Conservation (phyloP, 2,888 invertebrate species). For the Mycalesis mineus region DNA sequence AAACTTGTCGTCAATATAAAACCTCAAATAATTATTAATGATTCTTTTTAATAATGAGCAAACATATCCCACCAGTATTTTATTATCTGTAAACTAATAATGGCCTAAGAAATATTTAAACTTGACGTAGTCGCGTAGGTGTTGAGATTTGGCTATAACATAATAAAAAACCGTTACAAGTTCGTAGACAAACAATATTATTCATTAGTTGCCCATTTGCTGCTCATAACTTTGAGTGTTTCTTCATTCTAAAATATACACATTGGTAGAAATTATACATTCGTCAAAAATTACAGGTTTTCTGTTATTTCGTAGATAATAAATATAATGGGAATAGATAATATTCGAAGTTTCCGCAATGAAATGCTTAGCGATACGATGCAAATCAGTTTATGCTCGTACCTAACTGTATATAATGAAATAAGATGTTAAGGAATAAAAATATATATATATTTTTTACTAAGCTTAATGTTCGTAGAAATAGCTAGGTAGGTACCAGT, state of each 20-base stretch:
- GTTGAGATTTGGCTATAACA: constrained; percentile 18
- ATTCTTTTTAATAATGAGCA: background rate
- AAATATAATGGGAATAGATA: background rate
- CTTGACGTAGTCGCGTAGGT: constrained; percentile 28
- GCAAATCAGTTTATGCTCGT: too few relatives aligned
- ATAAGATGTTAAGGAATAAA: too few relatives aligned
- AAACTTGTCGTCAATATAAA: background rate
- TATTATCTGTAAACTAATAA: constrained; percentile 9
- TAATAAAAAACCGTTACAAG: constrained; percentile 26
- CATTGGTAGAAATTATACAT: background rate
- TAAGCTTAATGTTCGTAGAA: too few relatives aligned
- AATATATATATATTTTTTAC: too few relatives aligned
- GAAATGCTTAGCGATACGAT: too few relatives aligned
- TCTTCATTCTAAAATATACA: constrained; percentile 21
- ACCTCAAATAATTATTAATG: background rate
- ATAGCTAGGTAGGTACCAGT: too few relatives aligned
- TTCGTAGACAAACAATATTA: constrained; percentile 32
- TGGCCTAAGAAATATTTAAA: constrained; percentile 18
- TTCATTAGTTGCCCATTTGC: constrained; percentile 27
- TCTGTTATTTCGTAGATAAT: background rate
- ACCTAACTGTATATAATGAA: too few relatives aligned
- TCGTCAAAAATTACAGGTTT: constrained; percentile 2
- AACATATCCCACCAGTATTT: background rate
- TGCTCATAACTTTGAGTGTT: constrained; percentile 26
- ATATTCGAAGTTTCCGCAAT: background rate